Evolutionary conservation across 64 coral and sea anemone genomes (phyloP).

Genomic region (Montipora foliosa): DNA sequence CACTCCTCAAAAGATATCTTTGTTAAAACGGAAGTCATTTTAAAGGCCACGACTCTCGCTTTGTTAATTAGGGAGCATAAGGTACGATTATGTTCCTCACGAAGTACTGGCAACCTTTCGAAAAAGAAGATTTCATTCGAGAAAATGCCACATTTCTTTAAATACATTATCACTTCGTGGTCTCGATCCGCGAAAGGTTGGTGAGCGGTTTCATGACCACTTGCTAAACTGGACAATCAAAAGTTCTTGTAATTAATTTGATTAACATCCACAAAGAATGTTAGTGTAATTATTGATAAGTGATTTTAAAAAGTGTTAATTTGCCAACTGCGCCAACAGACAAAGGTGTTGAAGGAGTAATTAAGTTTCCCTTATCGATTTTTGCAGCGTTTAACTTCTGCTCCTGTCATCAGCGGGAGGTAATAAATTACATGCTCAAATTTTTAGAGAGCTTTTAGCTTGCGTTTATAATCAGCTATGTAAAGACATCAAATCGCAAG

Average conservation of each 20-base stretch:
- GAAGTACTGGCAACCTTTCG: too few relatives aligned
- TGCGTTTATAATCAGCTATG: too few relatives aligned
- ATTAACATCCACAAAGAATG: not conserved
- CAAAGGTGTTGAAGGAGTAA: not conserved
- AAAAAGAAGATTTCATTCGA: not conserved
- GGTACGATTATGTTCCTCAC: not conserved
- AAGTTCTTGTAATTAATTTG: not conserved
- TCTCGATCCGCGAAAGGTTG: not conserved
- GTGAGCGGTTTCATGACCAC: not conserved
- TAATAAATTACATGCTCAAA: not conserved
- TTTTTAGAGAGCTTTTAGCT: not conserved
- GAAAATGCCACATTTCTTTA: too few relatives aligned
- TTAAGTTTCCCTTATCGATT: not conserved
- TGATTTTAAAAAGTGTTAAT: not conserved
- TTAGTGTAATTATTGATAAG: not conserved
- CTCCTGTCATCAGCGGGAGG: not conserved
- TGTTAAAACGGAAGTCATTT: not conserved
- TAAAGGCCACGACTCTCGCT: not conserved
- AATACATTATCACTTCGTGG: too few relatives aligned
- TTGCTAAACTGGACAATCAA: not conserved
- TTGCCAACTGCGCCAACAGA: not conserved
- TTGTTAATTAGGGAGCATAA: not conserved
- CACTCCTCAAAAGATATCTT: slow-evolving; percentile 17
- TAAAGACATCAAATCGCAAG: too few relatives aligned
- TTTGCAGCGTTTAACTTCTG: not conserved